Base-by-base conservation (phyloP, 2,888 invertebrate genomes). In the Cerastis leucographa region DNA sequence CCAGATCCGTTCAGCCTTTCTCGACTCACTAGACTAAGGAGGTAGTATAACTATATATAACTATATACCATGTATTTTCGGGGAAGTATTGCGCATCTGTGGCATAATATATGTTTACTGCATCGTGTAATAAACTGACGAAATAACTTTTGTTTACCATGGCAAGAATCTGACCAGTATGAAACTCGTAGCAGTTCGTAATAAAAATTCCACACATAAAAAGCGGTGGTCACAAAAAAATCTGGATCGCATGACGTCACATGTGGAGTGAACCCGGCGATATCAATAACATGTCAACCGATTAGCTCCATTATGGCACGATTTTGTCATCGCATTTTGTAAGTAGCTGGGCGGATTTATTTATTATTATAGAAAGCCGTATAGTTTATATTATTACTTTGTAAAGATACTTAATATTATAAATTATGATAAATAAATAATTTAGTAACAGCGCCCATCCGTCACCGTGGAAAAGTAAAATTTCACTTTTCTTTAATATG, bases 61-160 rank as follows among this genome's bases (percentile, higher is more conserved):
- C n/a, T 35, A 35, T 35, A 35, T 35, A 35, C 35, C 35, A 2
- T 4, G 35, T 61, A 61, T 29, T 29, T 79, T 79, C 59, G 35
- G 49, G 46, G 29, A 51, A 67, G 14, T 17, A 40, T 67, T 51
- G 46, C 65, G 61, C 74, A 80, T 83, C 80, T 81, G 68, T 83
- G 67, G 25, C 49, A 51, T 54, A 66, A 67, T 62, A 74, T 51
- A 69, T 80, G 19, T 69, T 66, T 51, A 72, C 29, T 66, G 56
- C 56, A 69, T 67, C 59, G 51, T 64, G 66, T 77, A 81, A 85
- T 81, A 81, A 73, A 85, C 46, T 54, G 54, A 59, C 42, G 70
- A 80, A 56, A 71, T 69, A 66, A 69, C 59, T 65, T 85, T 81
- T 85, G 66, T 81, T 85, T 84, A 83, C 70, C 62, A 73, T 51